phyloP scores from a whole-genome alignment of 2,888 invertebrate genomes.

The Anorthoa munda region DNA sequence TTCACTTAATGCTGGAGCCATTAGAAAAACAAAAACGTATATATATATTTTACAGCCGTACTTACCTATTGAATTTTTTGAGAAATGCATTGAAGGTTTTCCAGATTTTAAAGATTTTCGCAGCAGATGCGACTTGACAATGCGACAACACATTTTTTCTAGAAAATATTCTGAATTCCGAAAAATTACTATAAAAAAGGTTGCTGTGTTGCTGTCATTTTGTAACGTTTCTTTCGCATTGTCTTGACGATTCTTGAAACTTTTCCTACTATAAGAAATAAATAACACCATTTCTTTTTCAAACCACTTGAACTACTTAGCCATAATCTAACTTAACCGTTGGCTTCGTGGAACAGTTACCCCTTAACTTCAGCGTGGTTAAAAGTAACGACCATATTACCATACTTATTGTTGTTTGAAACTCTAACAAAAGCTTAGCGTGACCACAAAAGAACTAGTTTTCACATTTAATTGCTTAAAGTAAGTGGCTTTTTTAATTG shows the following conservation, averaged over 20 bases:
- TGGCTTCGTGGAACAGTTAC: slow-evolving; percentile 32
- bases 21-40: no score
- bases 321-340: not conserved
- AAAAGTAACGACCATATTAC: slow-evolving; percentile 54
- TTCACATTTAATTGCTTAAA: slow-evolving; percentile 56
- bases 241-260: not conserved
- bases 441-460: slow-evolving; percentile 52
- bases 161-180: no score
- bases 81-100: no score
- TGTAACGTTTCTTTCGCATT: not conserved
- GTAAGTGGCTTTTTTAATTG: slow-evolving; percentile 54
- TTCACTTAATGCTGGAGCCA: no score
- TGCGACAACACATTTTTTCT: no score
- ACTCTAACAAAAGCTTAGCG: slow-evolving; percentile 50
- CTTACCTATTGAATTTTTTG: no score
- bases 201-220: no score
- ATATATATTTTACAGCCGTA: no score
- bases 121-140: no score
- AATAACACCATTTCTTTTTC: not conserved
- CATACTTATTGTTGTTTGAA: slow-evolving; percentile 34
- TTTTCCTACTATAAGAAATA: not conserved
- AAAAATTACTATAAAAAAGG: no score
- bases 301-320: not conserved
- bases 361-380: slow-evolving; percentile 28
- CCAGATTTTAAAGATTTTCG: no score